A percentile compares a stretch with the other conserved stretches of the same genome.
phyloP scores from a whole-genome alignment of 1,140 invertebrate species.

The Heliconius hermathena region DNA sequence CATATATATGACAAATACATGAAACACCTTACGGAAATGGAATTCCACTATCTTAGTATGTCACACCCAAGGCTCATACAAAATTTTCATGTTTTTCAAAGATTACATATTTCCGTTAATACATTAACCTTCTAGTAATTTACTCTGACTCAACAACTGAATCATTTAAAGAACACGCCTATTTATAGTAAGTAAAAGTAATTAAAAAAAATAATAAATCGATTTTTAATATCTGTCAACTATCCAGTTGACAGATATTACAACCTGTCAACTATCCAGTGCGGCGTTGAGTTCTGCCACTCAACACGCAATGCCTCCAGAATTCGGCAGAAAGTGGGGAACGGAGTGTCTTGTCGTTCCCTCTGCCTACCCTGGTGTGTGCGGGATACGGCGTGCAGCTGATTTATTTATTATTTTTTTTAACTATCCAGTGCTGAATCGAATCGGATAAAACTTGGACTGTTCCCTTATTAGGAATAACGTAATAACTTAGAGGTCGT shows the following conservation, averaged over 20 bases:
- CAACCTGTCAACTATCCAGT: too few relatives aligned
- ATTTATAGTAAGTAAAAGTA: background rate
- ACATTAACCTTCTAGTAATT: constrained; percentile 22
- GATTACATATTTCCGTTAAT: constrained; percentile 21
- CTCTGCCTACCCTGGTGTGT: background rate
- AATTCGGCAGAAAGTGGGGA: background rate
- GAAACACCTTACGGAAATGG: background rate
- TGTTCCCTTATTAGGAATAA: too few relatives aligned
- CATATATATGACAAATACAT: background rate
- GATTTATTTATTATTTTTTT: too few relatives aligned
- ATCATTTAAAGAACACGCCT: constrained; percentile 2
- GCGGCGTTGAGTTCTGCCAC: too few relatives aligned
- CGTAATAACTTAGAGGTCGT: too few relatives aligned
- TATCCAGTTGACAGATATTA: too few relatives aligned
- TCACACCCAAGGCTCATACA: background rate
- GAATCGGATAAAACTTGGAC: too few relatives aligned
- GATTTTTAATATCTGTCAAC: too few relatives aligned
- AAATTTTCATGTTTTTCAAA: constrained; percentile 7
- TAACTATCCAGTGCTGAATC: too few relatives aligned
- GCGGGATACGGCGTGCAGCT: background rate
- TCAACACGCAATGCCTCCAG: background rate
- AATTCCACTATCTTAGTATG: constrained; percentile 7
- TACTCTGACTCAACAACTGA: constrained; percentile 1
- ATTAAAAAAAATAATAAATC: background rate
- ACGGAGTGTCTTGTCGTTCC: background rate